Base-by-base conservation (phyloP, 2,888 invertebrate genomes). In the Aspidiotus rigidus region DNA sequence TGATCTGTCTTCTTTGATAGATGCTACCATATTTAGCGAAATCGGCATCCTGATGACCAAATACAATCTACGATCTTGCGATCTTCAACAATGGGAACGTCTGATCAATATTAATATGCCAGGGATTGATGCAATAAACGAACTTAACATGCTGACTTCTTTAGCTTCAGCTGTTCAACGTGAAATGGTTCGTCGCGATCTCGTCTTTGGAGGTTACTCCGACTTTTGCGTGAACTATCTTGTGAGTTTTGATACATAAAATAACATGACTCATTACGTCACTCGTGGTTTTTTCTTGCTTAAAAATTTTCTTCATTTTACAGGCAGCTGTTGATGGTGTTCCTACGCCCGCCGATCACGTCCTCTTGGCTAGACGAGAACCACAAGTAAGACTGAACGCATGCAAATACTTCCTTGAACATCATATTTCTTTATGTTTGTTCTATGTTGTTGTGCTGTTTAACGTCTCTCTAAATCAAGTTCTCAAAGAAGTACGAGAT, bases 61-160 rank as follows among this genome's bases (percentile, higher is more conserved):
- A 8, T 17, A 59, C 39, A 8, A 39, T 7, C 28, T 7, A 39
- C 3, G 17, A 13, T 9, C 39, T 39, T 59, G 59, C 59, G 39
- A 59, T 28, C 13, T 59, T 17, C 59, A 59, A 39, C 59, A 59
- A 28, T 59, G 59, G 59, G 59, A 16, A 7, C 13, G 17, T 13
- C 7, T 59, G 13, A 59, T 59, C 39, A 13, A 59, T 13, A 39
- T 3, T 28, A 17, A 16, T 8, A 59, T 59, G 59, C 28, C 16
- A 10, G 39, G 39, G 13, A 17, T 59, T 39, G 39, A 59, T 13
- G 17, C 17, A 2, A 7, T 10, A 1, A 28, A 39, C 59, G 39
- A 17, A 7, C 7, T 59, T 10, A 11, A 16, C 16, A 59, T 59
- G 59, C 2, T 59, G 13, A 39, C 16, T 6, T 10, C 17, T 7